phyloP scores from a whole-genome alignment of 2,113 vertebrate species.

The Tichodroma muraria region DNA sequence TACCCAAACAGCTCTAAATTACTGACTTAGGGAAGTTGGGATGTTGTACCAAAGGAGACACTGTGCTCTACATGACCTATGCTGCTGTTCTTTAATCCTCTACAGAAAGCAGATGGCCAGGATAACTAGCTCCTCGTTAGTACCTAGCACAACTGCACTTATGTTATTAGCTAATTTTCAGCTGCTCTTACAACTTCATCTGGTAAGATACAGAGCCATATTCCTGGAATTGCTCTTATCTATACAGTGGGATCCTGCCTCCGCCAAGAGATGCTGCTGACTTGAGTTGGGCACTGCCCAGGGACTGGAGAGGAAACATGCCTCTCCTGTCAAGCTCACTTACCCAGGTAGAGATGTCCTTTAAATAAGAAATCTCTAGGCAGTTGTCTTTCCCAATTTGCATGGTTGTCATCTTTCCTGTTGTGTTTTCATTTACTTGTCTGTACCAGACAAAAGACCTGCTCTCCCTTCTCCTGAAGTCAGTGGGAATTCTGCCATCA shows the following conservation, averaged over 20 bases:
- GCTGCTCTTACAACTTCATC: neutral
- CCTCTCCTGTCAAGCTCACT: neutral
- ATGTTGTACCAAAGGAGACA: neutral
- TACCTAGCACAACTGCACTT: neutral
- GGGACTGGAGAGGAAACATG: neutral
- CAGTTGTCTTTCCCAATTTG: conserved; percentile 26
- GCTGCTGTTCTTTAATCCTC: neutral
- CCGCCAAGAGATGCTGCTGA: neutral
- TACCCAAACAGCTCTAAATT: neutral
- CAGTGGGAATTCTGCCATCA: conserved; percentile 40
- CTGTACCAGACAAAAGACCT: conserved; percentile 25
- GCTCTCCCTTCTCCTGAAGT: neutral
- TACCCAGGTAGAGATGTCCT: neutral
- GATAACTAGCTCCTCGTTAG: neutral
- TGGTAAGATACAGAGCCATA: neutral
- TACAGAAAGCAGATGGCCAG: neutral
- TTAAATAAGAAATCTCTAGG: neutral
- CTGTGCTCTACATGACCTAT: neutral
- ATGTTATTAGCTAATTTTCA: neutral
- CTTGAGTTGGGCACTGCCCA: neutral
- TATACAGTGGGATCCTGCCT: neutral
- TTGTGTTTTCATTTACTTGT: neutral
- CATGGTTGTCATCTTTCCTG: conserved; percentile 31
- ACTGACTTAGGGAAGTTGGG: neutral
- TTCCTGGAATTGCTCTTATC: neutral